These are phyloP conservation scores for Pseudopipra pipra DNA, from an alignment of 2,113 vertebrate species.

Conservation along the genomic window DNA sequence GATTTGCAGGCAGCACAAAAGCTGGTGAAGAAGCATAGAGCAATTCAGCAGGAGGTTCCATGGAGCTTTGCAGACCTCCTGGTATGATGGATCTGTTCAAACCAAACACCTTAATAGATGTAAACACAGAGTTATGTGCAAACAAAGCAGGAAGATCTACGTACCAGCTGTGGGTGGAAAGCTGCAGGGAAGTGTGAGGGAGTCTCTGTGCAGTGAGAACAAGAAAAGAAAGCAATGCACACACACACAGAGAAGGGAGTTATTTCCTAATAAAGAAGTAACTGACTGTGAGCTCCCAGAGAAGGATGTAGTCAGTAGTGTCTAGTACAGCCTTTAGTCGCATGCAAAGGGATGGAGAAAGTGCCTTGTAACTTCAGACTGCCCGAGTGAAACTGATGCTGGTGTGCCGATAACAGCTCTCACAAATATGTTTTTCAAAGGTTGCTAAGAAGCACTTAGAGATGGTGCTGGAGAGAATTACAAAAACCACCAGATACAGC, in stretches of 20 bases:
- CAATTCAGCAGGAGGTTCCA: background rate
- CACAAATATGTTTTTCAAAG: conserved; percentile 25
- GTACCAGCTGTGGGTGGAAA: background rate
- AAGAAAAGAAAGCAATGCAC: background rate
- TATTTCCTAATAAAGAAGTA: background rate
- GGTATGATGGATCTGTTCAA: background rate
- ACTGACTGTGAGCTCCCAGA: background rate
- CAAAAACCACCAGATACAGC: background rate
- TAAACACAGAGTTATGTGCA: background rate
- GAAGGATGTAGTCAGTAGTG: background rate
- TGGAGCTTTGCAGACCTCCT: background rate
- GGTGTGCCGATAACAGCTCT: background rate
- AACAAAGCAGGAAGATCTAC: background rate
- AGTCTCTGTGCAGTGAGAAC: background rate
- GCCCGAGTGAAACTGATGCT: background rate
- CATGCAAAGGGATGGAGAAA: background rate
- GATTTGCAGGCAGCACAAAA: background rate
- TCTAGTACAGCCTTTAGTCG: background rate
- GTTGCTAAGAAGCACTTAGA: conserved; percentile 21
- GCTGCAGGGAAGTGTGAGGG: background rate
- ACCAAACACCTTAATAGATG: conserved; percentile 1
- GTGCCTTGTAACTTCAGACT: conserved; percentile 13
- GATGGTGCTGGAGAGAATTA: conserved; percentile 19
- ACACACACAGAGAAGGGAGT: background rate
- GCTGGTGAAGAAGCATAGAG: background rate